These are phyloP conservation scores for Spinus pinus DNA, from an alignment of 2,797 vertebrate genomes.

Conservation along the genomic window DNA sequence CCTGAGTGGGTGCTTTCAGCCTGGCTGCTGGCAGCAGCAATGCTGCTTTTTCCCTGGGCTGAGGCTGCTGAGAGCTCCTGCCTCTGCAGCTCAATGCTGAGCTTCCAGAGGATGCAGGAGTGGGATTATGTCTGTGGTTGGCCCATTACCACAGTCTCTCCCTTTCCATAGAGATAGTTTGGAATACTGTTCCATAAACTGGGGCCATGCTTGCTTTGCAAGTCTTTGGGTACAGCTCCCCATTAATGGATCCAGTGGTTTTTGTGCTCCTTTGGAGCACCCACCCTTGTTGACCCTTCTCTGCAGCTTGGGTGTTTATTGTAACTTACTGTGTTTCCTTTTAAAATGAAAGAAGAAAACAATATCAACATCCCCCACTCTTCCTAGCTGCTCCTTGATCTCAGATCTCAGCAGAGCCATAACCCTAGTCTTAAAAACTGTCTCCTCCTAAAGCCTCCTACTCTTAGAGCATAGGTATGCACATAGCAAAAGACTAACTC, in stretches of 20 bases:
- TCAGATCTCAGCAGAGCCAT: neutral
- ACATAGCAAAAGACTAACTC: neutral
- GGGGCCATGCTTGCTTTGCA: neutral
- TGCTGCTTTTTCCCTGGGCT: neutral
- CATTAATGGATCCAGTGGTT: neutral
- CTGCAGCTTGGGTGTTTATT: neutral
- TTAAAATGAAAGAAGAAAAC: neutral
- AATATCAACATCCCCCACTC: neutral
- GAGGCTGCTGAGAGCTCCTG: neutral
- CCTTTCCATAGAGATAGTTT: neutral
- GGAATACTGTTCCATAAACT: neutral
- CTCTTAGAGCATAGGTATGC: neutral
- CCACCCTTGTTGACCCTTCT: accelerated
- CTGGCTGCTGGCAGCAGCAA: neutral
- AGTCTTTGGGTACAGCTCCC: neutral
- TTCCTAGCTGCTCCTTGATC: neutral
- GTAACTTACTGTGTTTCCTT: neutral
- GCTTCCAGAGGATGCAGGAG: neutral
- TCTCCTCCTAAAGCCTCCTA: neutral
- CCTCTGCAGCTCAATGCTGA: neutral
- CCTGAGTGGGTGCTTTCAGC: neutral
- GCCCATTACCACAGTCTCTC: neutral
- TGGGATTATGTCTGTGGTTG: neutral
- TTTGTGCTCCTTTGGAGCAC: neutral
- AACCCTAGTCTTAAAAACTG: neutral